Percentiles rank a stretch among this genome's conserved stretches.
Conservation (phyloP, 2,113 vertebrate genomes). For the Raja brachyura region DNA sequence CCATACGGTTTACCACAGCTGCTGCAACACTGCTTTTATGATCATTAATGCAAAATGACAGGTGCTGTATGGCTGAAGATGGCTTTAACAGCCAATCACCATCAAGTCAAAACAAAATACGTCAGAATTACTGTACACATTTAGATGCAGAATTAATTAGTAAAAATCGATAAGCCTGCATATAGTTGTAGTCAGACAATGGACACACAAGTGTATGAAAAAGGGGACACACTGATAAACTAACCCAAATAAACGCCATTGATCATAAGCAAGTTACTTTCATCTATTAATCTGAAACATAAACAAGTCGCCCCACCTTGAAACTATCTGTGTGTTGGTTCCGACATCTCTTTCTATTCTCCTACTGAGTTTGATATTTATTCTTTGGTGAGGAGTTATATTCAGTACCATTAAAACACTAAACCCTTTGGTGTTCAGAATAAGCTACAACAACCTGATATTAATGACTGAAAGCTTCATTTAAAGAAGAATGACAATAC, state of each 20-base stretch:
- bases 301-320: not conserved
- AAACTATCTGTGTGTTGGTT: not conserved
- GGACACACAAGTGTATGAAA: not conserved
- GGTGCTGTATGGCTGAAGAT: not conserved
- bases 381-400: not conserved
- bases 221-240: not conserved
- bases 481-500: not conserved
- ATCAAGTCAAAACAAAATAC: not conserved
- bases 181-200: not conserved
- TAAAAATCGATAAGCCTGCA: not conserved
- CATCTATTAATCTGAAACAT: not conserved
- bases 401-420: conserved; percentile 11
- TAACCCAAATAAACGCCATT: not conserved
- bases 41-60: conserved; percentile 18
- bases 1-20: conserved; percentile 12
- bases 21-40: not conserved
- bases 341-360: not conserved
- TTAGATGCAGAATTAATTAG: not conserved
- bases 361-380: not conserved
- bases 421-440: not conserved
- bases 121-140: not conserved
- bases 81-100: not conserved
- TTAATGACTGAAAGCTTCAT: not conserved
- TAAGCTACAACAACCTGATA: not conserved
- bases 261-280: not conserved